phyloP scores from a whole-genome alignment of 2,888 invertebrate species.

The Trachelus tabidus region DNA sequence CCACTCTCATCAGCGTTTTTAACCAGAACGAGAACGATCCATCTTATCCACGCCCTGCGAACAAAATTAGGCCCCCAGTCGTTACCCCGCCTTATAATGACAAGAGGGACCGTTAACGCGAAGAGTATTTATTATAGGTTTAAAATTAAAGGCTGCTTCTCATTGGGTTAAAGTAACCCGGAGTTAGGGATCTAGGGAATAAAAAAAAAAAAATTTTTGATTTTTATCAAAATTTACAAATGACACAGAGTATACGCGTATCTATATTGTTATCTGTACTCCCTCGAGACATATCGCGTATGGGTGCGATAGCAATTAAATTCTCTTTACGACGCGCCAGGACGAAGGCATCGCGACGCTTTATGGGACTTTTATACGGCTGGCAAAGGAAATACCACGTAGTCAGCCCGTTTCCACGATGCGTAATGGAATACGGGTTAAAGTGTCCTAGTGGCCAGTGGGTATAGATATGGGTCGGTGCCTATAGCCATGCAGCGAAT shows the following conservation, averaged over 20 bases:
- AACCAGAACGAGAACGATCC: background rate
- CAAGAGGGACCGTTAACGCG: background rate
- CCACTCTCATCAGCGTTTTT: slow-evolving; percentile 8
- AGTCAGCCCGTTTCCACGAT: background rate
- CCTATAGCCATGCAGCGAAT: background rate
- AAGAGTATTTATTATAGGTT: background rate
- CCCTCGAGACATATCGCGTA: background rate
- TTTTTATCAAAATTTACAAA: background rate
- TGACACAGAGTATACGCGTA: background rate
- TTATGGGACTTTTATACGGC: slow-evolving; percentile 18
- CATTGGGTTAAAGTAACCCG: background rate
- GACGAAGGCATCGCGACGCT: slow-evolving; percentile 18
- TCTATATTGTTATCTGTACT: background rate
- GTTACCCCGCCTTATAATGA: slow-evolving; percentile 2
- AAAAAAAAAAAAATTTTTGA: background rate
- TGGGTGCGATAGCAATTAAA: background rate
- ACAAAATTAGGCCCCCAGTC: background rate
- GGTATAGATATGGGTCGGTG: background rate
- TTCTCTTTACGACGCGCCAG: background rate
- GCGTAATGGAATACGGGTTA: background rate
- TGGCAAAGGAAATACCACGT: background rate
- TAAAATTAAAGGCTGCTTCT: background rate
- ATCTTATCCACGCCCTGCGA: slow-evolving; percentile 3
- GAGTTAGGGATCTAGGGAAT: background rate
- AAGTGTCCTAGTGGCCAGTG: background rate